Evolutionary conservation across 2,888 invertebrate species (phyloP), one percentile per base, ranked within the genome.

Genomic region (Malacosoma neustria): DNA sequence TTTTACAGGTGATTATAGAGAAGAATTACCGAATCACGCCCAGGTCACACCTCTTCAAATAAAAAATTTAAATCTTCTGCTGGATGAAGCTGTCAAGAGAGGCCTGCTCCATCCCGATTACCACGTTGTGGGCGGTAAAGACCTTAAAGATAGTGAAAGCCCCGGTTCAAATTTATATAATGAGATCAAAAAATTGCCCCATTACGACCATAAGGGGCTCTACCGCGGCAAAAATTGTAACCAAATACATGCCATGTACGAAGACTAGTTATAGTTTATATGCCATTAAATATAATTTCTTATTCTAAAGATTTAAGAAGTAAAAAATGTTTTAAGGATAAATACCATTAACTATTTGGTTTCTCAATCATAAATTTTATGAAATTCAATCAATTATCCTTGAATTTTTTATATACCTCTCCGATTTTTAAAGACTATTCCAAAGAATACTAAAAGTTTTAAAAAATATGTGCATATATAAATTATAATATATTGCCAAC

Each of bases 1-100:
- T 29, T 13, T 51, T 45, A 2, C 61, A 82, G 84, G 84, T 30
- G 80, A 84, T 43, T 84, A 84, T 51, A 61, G 81, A 1, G 69
- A 64, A 36, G 69, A 68, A n/a, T 37, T 48, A 1, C 40, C 48
- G 2, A 38, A 46, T 0, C 63, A 66, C 36, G 38, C 71, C 0
- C 47, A 39, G n/a, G 71, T 74, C 1, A 69, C 74, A 0, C 49
- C 49, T 1, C 44, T 52, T 1, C 81, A 80, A 40, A 38, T 74
- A 14, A 40, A 54, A 22, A 57, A 70, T 12, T 59, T 68, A 0
- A 43, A 51, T 29, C 57, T 60, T 54, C 40, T 84, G 11, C 49
- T 84, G 1, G 54, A 64, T 1, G 52, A 54, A 14, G 82, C 79
- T 1, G 67, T 81, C 0, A 22, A 43, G 11, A 42, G 43, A 1